These are phyloP conservation scores for Drosophila gunungcola DNA, from an alignment of 1,140 invertebrate species.

Conservation along the genomic window DNA sequence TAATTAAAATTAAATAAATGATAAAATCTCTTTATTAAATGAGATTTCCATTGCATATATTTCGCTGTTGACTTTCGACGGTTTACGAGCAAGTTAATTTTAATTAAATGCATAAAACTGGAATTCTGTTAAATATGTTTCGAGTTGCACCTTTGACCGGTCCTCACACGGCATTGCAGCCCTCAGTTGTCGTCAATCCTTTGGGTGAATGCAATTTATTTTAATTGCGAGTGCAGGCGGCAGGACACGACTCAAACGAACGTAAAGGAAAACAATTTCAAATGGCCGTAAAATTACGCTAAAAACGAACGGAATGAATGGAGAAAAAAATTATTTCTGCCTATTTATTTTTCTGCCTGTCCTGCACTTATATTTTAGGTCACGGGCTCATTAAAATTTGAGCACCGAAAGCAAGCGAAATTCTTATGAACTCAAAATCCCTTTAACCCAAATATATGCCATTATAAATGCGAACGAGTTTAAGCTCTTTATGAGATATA, in stretches of 20 bases:
- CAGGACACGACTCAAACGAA: conserved; percentile 35
- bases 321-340: background rate
- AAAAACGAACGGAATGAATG: conserved; percentile 23
- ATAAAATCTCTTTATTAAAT: background rate
- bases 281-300: conserved; percentile 40
- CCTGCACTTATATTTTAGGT: conserved; percentile 23
- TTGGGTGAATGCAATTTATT: conserved; percentile 66
- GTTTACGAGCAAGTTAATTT: no score
- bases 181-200: conserved; percentile 21
- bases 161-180: conserved; percentile 1
- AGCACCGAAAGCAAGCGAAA: conserved; percentile 9
- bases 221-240: conserved; percentile 58
- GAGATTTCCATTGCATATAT: background rate
- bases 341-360: conserved; percentile 1
- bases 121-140: conserved; percentile 3
- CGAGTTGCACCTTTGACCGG: conserved; percentile 15
- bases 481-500: no score
- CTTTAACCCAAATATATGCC: background rate
- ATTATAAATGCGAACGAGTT: no score
- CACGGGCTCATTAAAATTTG: conserved; percentile 49
- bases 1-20: no score
- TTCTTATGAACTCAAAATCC: background rate
- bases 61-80: background rate
- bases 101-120: conserved; percentile 4
- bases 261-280: conserved; percentile 38